A percentile compares a stretch with the other conserved stretches of the same genome.
These are phyloP conservation scores for Pyrgilauda ruficollis DNA, from an alignment of 2,113 vertebrate genomes.

Conservation along the genomic window DNA sequence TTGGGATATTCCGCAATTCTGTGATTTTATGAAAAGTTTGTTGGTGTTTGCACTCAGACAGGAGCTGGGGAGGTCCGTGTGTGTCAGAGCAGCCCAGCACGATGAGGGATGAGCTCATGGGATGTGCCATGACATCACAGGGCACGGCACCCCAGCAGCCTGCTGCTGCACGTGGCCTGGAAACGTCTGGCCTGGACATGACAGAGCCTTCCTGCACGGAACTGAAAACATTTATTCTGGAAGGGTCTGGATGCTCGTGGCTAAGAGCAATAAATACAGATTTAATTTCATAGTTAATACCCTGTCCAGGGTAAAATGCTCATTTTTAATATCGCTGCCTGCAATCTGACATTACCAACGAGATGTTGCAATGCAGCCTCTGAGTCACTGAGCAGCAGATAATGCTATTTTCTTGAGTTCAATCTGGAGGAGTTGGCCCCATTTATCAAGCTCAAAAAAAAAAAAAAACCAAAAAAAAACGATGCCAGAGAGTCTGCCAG, in stretches of 20 bases:
- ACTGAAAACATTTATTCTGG: slow-evolving; percentile 71
- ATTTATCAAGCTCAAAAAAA: slow-evolving; percentile 64
- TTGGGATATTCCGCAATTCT: accelerated
- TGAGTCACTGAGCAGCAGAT: slow-evolving; percentile 59
- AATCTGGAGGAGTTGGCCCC: slow-evolving; percentile 59
- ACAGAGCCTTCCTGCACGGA: slow-evolving; percentile 35
- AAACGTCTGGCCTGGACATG: slow-evolving; percentile 27
- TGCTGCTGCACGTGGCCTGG: not conserved
- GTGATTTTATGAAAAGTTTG: accelerated
- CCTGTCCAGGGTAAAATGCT: slow-evolving; percentile 56
- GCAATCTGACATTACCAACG: slow-evolving; percentile 65
- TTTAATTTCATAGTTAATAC: slow-evolving; percentile 54
- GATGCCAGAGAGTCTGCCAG: slow-evolving; percentile 67
- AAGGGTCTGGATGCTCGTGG: slow-evolving; percentile 30
- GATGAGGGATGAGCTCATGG: not conserved
- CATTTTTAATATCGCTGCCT: slow-evolving; percentile 67
- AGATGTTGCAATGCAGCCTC: slow-evolving; percentile 69
- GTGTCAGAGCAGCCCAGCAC: not conserved
- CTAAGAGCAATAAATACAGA: slow-evolving; percentile 65
- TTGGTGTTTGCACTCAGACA: not conserved
- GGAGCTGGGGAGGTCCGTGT: not conserved
- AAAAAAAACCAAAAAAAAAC: not conserved
- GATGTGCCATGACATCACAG: slow-evolving; percentile 12
- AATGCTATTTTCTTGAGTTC: slow-evolving; percentile 66
- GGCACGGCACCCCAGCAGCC: not conserved